Percentiles rank a stretch among this genome's conserved stretches.
Conservation (phyloP, 2,113 vertebrate genomes). For the Lates calcarifer region DNA sequence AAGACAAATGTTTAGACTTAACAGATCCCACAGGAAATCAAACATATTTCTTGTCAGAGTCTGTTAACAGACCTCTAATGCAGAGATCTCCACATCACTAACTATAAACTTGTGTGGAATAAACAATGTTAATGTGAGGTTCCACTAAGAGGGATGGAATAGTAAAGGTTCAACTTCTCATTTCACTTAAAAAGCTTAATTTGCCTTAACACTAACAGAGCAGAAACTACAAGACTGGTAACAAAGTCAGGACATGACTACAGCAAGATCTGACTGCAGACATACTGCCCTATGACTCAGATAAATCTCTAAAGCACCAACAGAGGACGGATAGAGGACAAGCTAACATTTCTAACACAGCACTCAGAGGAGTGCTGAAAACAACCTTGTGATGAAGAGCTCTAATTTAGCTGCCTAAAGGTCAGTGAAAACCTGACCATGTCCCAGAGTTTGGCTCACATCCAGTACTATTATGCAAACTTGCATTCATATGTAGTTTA, state of each 20-base stretch:
- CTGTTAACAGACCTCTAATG: not conserved
- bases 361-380: not conserved
- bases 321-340: conserved; percentile 31
- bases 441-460: conserved; percentile 19
- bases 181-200: not conserved
- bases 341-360: conserved; percentile 15
- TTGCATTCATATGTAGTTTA: not conserved
- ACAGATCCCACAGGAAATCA: not conserved
- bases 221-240: not conserved
- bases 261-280: conserved; percentile 3
- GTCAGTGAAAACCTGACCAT: conserved; percentile 30
- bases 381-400: conserved; percentile 4
- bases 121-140: not conserved
- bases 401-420: conserved; percentile 23
- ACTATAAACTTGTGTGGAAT: not conserved
- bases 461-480: conserved; percentile 39
- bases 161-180: not conserved
- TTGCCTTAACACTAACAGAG: not conserved
- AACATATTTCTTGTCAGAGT: not conserved
- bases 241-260: conserved; percentile 15
- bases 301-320: conserved; percentile 19
- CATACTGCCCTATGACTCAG: conserved; percentile 22
- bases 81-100: not conserved
- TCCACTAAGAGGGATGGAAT: not conserved
- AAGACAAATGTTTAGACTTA: not conserved